Conservation (phyloP, 2,797 vertebrate species). For the Rhabdophis nuchalis region DNA sequence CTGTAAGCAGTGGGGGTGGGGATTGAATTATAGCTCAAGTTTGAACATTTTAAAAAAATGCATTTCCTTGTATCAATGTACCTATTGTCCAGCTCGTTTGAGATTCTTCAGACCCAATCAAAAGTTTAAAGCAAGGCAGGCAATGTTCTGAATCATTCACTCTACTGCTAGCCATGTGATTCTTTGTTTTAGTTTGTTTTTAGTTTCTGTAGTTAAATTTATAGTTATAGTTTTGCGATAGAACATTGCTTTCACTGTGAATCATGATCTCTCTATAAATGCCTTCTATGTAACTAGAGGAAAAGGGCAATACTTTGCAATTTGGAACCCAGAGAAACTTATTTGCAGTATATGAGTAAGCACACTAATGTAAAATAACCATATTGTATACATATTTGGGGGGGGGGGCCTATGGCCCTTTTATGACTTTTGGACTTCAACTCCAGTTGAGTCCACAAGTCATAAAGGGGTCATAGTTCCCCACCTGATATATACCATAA, state of each 20-base stretch:
- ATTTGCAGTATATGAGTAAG: neutral
- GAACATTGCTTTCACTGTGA: neutral
- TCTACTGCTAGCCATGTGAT: neutral
- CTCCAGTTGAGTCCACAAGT: neutral
- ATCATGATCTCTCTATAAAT: neutral
- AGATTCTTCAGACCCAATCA: neutral
- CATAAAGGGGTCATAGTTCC: neutral
- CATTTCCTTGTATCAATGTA: neutral
- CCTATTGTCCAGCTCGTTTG: neutral
- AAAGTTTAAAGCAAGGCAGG: neutral
- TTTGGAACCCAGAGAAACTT: neutral
- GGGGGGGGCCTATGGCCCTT: neutral
- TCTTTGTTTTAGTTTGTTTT: neutral
- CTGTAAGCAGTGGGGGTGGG: neutral
- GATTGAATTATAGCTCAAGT: neutral
- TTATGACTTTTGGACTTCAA: neutral
- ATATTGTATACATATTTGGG: neutral
- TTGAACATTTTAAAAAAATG: neutral
- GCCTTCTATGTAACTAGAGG: neutral
- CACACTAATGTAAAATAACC: neutral
- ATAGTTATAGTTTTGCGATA: neutral
- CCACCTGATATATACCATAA: neutral
- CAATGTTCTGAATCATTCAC: neutral
- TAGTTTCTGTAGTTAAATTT: neutral
- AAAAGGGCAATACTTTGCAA: neutral